A percentile compares a stretch with the other conserved stretches of the same genome.
Evolutionary conservation across 2,113 vertebrate genomes (phyloP).

Genomic region (Phylloscopus trochilus): DNA sequence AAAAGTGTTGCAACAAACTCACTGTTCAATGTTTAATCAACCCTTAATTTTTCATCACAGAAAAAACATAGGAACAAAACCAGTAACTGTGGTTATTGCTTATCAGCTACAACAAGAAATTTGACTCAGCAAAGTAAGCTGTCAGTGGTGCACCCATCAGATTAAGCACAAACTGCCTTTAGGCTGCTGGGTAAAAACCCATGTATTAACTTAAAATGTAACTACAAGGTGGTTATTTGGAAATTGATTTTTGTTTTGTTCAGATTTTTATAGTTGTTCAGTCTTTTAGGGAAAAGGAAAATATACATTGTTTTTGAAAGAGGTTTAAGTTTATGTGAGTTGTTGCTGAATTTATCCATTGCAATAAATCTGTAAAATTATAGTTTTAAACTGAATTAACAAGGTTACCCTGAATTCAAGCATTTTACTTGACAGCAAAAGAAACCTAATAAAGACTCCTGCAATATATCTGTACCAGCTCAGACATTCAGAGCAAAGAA

Average conservation of each 20-base stretch:
- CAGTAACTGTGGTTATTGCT: background rate
- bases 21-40: background rate
- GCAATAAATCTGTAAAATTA: background rate
- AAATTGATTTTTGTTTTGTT: background rate
- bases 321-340: background rate
- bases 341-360: background rate
- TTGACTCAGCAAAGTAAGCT: conserved; percentile 28
- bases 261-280: background rate
- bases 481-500: background rate
- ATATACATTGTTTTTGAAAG: background rate
- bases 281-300: background rate
- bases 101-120: conserved; percentile 22
- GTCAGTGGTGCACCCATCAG: background rate
- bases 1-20: background rate
- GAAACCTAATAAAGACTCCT: background rate
- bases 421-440: background rate
- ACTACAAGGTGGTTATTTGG: background rate
- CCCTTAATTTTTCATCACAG: background rate
- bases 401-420: background rate
- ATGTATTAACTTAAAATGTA: background rate
- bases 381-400: background rate
- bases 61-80: background rate
- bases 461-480: background rate
- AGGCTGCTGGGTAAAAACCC: background rate
- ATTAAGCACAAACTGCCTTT: conserved; percentile 4